Evolutionary conservation across 2,113 vertebrate genomes (phyloP).

Genomic region (Ptilonorhynchus violaceus): DNA sequence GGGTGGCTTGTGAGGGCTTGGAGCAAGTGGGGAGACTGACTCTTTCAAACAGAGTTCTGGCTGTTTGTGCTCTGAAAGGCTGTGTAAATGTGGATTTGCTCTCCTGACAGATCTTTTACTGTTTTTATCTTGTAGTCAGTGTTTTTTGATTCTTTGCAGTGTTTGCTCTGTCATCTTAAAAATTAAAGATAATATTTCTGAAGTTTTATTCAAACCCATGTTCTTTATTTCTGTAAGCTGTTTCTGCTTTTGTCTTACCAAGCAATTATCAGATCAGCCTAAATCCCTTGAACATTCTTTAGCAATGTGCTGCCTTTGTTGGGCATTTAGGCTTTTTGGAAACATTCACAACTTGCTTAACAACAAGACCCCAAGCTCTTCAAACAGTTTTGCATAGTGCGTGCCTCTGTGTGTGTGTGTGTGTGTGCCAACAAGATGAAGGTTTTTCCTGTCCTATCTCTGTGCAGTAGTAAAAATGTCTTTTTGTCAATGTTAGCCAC

Average conservation of each 20-base stretch:
- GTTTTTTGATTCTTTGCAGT: not conserved
- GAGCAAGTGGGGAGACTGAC: not conserved
- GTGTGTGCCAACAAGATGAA: not conserved
- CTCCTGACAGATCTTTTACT: not conserved
- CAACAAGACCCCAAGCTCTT: not conserved
- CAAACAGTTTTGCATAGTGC: not conserved
- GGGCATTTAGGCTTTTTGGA: not conserved
- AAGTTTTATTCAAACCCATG: not conserved
- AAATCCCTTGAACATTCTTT: conserved; percentile 26
- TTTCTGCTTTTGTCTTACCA: conserved; percentile 1
- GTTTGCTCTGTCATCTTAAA: not conserved
- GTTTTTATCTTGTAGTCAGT: not conserved
- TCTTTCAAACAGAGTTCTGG: not conserved
- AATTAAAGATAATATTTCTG: not conserved
- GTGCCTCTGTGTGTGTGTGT: not conserved
- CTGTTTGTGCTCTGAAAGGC: not conserved
- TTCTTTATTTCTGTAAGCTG: not conserved
- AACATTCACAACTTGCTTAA: conserved; percentile 9
- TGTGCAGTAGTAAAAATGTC: not conserved
- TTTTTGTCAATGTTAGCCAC: not conserved
- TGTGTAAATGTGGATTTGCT: not conserved
- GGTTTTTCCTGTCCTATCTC: not conserved
- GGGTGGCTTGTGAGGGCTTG: not conserved
- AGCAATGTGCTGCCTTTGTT: conserved; percentile 32
- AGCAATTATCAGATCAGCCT: conserved; percentile 20